Evolutionary conservation across 2,113 vertebrate species (phyloP).

Genomic region (Cynopterus brachyotis): DNA sequence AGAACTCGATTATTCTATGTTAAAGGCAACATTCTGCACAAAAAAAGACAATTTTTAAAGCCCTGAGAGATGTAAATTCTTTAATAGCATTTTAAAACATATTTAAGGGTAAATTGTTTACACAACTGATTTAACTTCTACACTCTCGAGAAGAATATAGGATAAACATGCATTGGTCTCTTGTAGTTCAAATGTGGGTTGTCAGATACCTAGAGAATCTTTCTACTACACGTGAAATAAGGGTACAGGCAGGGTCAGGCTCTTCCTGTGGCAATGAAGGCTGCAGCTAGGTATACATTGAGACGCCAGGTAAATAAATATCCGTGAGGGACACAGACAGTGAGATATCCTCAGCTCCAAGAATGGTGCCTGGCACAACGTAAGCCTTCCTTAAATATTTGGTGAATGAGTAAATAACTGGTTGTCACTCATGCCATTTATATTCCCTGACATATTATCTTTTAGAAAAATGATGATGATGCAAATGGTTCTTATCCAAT

Average conservation of each 20-base stretch:
- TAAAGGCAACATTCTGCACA: not conserved
- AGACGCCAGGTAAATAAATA: not conserved
- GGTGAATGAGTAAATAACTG: not conserved
- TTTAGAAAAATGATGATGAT: not conserved
- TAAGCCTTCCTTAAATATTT: not conserved
- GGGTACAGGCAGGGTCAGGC: not conserved
- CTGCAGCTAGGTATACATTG: not conserved
- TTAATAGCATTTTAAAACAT: not conserved
- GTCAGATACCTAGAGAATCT: not conserved
- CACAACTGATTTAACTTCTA: not conserved
- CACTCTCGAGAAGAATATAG: not conserved
- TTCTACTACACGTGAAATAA: not conserved
- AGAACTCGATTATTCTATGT: not conserved
- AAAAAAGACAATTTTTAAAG: not conserved
- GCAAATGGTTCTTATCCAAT: not conserved
- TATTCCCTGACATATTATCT: not conserved
- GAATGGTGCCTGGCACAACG: not conserved
- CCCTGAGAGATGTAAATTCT: not conserved
- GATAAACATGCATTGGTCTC: not conserved
- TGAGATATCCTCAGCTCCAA: not conserved
- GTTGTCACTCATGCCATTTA: not conserved
- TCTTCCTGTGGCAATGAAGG: not conserved
- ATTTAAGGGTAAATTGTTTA: not conserved
- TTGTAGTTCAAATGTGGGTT: not conserved
- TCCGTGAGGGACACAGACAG: not conserved